Percentiles rank a stretch among this genome's conserved stretches.
Evolutionary conservation across 1,140 invertebrate genomes (phyloP).

Genomic region (Calosoma granatense): DNA sequence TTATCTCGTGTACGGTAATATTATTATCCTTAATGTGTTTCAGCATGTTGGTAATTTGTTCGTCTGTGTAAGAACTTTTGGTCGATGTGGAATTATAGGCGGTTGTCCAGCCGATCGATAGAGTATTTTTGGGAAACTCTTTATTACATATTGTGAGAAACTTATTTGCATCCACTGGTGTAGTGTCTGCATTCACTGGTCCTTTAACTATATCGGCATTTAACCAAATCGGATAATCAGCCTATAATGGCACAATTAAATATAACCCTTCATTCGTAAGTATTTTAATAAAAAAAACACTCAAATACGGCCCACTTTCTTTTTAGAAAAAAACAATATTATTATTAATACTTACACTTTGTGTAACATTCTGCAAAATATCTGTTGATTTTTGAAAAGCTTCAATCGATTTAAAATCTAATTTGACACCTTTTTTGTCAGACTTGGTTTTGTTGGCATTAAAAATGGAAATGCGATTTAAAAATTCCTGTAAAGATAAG

Average conservation of each 20-base stretch:
- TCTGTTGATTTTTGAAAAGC: slow-evolving; percentile 57
- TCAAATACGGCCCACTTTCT: not conserved
- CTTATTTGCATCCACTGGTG: slow-evolving; percentile 51
- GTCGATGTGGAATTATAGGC: slow-evolving; percentile 41
- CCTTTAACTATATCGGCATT: slow-evolving; percentile 81
- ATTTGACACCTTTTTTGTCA: slow-evolving; percentile 63
- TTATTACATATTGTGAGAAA: slow-evolving; percentile 47
- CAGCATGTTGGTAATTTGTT: slow-evolving; percentile 66
- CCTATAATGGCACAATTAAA: slow-evolving; percentile 36
- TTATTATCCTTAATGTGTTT: slow-evolving; percentile 43
- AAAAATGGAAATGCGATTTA: slow-evolving; percentile 44
- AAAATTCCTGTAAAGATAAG: slow-evolving; percentile 62
- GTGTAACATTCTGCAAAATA: slow-evolving; percentile 36
- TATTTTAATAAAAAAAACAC: not conserved
- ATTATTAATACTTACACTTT: not conserved
- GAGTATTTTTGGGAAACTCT: slow-evolving; percentile 51
- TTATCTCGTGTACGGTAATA: slow-evolving; percentile 47
- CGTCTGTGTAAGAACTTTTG: slow-evolving; percentile 50
- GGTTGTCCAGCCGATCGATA: slow-evolving; percentile 86
- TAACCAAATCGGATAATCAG: slow-evolving; percentile 69
- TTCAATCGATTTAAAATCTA: slow-evolving; percentile 79
- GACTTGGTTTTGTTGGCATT: slow-evolving; percentile 29
- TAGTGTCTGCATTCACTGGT: slow-evolving; percentile 50
- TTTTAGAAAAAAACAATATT: not conserved
- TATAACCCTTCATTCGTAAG: not conserved